phyloP scores from a whole-genome alignment of 1,140 invertebrate genomes.

The Tetragonula clypearis region DNA sequence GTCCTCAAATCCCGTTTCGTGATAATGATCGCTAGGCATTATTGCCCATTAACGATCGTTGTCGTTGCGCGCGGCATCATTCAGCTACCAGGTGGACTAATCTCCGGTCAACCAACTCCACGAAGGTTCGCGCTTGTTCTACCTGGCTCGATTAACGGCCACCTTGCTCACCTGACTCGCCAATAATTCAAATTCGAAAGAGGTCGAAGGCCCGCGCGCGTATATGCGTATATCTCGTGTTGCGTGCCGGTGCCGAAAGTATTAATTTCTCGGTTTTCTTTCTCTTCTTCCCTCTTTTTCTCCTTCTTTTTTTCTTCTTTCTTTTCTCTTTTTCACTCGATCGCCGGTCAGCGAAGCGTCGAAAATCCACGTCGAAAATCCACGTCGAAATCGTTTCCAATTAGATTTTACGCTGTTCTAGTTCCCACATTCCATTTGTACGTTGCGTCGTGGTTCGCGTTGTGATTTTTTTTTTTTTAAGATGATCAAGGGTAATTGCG shows the following conservation, averaged over 20 bases:
- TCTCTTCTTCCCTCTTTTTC: not conserved
- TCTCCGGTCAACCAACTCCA: constrained; percentile 39
- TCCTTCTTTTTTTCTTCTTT: not conserved
- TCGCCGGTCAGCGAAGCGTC: not conserved
- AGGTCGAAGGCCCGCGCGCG: constrained; percentile 27
- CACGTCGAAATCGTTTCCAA: not conserved
- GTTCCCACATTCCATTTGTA: not conserved
- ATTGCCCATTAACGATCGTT: constrained; percentile 41
- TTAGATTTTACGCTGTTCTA: not conserved
- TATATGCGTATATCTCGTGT: constrained; percentile 38
- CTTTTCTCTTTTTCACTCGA: not conserved
- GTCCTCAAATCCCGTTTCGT: constrained; percentile 5
- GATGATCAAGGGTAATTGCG: not conserved
- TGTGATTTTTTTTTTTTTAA: not conserved
- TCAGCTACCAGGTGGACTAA: constrained; percentile 40
- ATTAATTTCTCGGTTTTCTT: constrained; percentile 41
- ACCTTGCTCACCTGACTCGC: constrained; percentile 50
- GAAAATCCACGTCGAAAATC: not conserved
- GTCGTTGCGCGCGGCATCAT: not conserved
- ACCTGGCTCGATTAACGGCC: constrained; percentile 54
- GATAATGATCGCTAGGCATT: constrained; percentile 28
- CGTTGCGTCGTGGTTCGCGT: not conserved
- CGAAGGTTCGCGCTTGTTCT: constrained; percentile 43
- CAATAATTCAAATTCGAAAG: constrained; percentile 63
- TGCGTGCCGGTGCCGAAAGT: constrained; percentile 49